Percentiles rank a stretch among this genome's conserved stretches.
Conservation (phyloP, 92 coral and sea anemone genomes). For the Virgularia gustaviana region DNA sequence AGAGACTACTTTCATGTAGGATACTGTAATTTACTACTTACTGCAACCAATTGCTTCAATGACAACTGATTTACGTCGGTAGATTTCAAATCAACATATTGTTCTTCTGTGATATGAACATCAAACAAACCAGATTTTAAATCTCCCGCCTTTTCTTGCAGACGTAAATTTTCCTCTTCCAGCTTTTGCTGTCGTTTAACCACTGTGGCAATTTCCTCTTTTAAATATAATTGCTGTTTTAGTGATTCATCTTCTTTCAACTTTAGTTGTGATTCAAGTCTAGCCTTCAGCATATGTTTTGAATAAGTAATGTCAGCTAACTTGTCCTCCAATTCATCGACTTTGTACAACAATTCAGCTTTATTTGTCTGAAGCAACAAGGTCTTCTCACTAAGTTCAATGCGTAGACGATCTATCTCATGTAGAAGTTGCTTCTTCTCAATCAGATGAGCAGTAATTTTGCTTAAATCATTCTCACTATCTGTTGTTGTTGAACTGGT, state of each 20-base stretch:
- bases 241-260: constrained; percentile 84
- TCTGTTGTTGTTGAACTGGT: constrained; percentile 80
- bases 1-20: background rate
- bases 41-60: constrained; percentile 80
- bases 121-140: constrained; percentile 58
- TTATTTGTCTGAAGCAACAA: constrained; percentile 84
- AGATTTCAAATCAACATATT: constrained; percentile 81
- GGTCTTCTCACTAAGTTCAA: constrained; percentile 88
- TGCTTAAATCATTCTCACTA: constrained; percentile 76
- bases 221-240: constrained; percentile 67
- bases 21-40: constrained; percentile 56
- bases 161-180: constrained; percentile 70
- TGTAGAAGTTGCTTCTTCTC: constrained; percentile 89
- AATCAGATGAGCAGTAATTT: constrained; percentile 80
- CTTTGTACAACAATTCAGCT: constrained; percentile 74
- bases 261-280: constrained; percentile 87
- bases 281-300: constrained; percentile 87
- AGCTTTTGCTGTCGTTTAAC: constrained; percentile 75
- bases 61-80: constrained; percentile 59
- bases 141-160: constrained; percentile 85
- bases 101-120: constrained; percentile 67
- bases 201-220: constrained; percentile 68
- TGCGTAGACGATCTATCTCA: constrained; percentile 79
- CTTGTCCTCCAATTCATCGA: constrained; percentile 91
- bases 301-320: constrained; percentile 75